Percentiles rank a stretch among this genome's conserved stretches.
Evolutionary conservation across 1,140 invertebrate genomes (phyloP).

Genomic region (Calliphora vicina): DNA sequence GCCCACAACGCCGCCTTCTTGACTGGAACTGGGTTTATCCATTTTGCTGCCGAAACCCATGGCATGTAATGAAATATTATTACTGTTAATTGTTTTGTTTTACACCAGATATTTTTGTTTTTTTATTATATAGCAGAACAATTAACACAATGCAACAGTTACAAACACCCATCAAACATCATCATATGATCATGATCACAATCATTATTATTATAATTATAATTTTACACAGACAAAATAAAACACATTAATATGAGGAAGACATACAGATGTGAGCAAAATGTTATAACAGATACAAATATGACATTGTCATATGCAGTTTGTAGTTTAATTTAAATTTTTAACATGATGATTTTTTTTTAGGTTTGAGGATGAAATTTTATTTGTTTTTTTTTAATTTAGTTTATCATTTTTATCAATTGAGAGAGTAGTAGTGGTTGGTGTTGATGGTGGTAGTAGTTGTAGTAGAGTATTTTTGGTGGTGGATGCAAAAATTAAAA

Average conservation of each 20-base stretch:
- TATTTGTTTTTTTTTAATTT: not conserved
- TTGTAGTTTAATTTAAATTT: too few species aligned
- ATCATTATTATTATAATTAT: too few species aligned
- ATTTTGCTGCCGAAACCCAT: constrained; percentile 80
- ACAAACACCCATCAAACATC: not conserved
- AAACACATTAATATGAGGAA: too few species aligned
- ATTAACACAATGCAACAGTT: not conserved
- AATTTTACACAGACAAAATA: not conserved
- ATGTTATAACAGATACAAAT: too few species aligned
- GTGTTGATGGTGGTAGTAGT: not conserved
- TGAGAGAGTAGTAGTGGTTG: not conserved
- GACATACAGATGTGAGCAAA: too few species aligned
- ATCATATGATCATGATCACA: not conserved
- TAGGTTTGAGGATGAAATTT: not conserved
- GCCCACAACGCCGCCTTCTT: constrained; percentile 84
- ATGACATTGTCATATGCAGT: too few species aligned
- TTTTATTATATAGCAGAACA: too few species aligned
- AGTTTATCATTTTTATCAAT: not conserved
- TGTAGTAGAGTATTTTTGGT: not conserved
- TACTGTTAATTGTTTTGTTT: constrained; percentile 63
- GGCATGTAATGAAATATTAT: constrained; percentile 80
- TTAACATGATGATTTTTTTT: too few species aligned
- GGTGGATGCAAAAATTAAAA: not conserved
- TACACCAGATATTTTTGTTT: constrained; percentile 37
- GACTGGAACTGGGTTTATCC: constrained; percentile 82